phyloP scores from a whole-genome alignment of 2,113 vertebrate species.

The Bufo gargarizans region DNA sequence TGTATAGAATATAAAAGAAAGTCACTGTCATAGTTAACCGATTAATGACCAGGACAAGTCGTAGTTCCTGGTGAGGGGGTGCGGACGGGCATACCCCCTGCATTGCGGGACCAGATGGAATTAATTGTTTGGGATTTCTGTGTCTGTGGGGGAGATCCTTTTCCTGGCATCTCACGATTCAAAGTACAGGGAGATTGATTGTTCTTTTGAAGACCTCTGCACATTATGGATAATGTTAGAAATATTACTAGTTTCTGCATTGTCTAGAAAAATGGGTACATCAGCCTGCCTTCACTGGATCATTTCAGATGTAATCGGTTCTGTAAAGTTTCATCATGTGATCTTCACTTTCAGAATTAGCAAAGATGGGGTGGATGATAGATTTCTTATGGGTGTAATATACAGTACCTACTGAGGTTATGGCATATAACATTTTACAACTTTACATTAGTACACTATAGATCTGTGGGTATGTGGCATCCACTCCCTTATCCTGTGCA shows the following conservation, averaged over 20 bases:
- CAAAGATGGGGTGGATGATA: not conserved
- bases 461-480: too few relatives aligned
- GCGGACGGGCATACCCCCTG: not conserved
- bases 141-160: slow-evolving; percentile 23
- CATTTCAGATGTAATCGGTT: not conserved
- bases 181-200: slow-evolving; percentile 40
- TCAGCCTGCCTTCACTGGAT: not conserved
- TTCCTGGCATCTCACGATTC: slow-evolving; percentile 17
- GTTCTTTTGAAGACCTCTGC: not conserved
- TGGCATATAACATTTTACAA: not conserved
- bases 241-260: not conserved
- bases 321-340: not conserved
- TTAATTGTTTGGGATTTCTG: slow-evolving; percentile 26
- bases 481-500: too few relatives aligned
- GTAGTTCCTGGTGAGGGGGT: not conserved
- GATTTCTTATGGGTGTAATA: not conserved
- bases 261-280: not conserved
- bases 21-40: not conserved
- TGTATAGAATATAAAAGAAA: not conserved
- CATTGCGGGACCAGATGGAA: slow-evolving; percentile 18
- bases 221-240: not conserved
- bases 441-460: too few relatives aligned
- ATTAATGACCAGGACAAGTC: not conserved
- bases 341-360: not conserved
- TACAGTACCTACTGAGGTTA: not conserved